Base-by-base conservation (phyloP, 2,888 invertebrate genomes). In the Neoaliturus tenellus region DNA sequence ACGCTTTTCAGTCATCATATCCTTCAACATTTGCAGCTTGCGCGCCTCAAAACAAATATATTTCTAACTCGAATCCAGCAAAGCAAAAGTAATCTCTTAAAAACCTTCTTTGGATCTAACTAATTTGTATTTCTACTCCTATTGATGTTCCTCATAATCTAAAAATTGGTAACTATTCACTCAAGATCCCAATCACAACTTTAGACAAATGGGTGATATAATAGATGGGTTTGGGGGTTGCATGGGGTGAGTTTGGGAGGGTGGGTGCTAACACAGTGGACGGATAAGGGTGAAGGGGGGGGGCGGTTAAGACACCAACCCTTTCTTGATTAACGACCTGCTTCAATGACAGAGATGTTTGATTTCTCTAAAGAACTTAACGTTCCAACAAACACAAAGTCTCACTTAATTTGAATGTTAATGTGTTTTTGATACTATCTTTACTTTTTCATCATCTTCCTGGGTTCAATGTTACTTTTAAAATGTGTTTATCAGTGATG, bases 181-280 rank as follows among this genome's bases (percentile, higher is more conserved):
- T n/a, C n/a, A n/a, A n/a, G n/a, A n/a, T n/a, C n/a, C n/a, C n/a
- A n/a, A n/a, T n/a, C 39, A 5, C 39, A 39, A 39, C n/a, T 12
- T 62, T 62, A 31, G 62, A 62, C 62, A 62, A 62, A 62, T 62
- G 14, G 62, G 12, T 62, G 62, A 62, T 31, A 62, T 62, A 62
- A 62, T 62, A 62, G 20, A 55, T 55, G 20, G 14, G 62, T 62
- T 14, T 62, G 51, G 51, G 4, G 4, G 23, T 51, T 51, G 51
- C 44, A 14, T 3, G 48, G 51, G 51, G 51, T 51, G 62, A n/a
- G n/a, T n/a, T n/a, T 25, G 62, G 62, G 3, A 62, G n/a, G 62
- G 17, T 14, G 62, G 28, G 62, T 31, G 62, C 4, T 31, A 25
- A 28, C 62, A 31, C 62, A 31, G 17, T 14, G 62, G 62, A 31